These are phyloP conservation scores for Tanypteryx hageni DNA, from an alignment of 2,888 invertebrate genomes.

Conservation along the genomic window DNA sequence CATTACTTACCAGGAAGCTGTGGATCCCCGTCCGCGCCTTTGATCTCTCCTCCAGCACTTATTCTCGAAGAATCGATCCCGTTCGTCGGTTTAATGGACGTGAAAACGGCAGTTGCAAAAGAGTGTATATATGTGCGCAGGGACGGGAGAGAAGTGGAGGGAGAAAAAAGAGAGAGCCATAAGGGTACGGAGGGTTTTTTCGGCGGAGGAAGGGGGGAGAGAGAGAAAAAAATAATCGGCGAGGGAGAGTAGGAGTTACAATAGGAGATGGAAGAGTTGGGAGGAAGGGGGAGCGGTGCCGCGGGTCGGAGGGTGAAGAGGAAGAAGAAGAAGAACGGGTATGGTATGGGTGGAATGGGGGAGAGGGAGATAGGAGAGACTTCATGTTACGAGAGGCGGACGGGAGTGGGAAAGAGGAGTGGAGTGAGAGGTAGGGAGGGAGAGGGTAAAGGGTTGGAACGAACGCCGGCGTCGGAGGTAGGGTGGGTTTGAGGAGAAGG, in stretches of 20 bases:
- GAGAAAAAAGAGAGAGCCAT: too few species aligned
- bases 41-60: constrained; percentile 50
- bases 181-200: neutral
- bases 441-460: neutral
- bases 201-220: neutral
- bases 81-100: constrained; percentile 52
- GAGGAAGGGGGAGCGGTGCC: neutral
- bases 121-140: neutral
- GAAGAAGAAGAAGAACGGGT: neutral
- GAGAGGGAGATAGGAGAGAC: neutral
- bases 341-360: neutral
- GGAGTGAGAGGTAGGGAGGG: neutral
- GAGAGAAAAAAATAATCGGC: neutral
- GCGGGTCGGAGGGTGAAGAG: neutral
- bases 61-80: constrained; percentile 56
- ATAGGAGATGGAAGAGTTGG: neutral
- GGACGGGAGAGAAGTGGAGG: too few species aligned
- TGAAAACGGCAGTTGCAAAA: constrained; percentile 51
- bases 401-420: neutral
- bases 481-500: neutral
- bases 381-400: too few species aligned
- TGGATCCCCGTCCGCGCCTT: constrained; percentile 24
- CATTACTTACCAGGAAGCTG: constrained; percentile 45
- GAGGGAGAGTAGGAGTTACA: constrained; percentile 6
- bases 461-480: neutral